These are phyloP conservation scores for Ptilonorhynchus violaceus DNA, from an alignment of 2,113 vertebrate genomes.

Conservation along the genomic window DNA sequence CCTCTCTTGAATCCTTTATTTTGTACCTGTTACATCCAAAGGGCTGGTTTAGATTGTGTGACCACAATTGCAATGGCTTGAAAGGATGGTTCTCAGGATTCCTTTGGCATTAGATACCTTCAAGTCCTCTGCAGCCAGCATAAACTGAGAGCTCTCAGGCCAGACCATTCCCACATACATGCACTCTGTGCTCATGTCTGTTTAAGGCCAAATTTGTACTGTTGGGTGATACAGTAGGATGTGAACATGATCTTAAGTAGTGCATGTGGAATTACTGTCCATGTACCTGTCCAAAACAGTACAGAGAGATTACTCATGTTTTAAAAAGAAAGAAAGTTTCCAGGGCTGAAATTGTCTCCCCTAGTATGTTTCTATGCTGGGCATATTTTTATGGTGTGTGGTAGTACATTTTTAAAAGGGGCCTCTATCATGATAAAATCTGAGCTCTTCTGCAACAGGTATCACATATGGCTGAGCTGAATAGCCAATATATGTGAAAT, in stretches of 20 bases:
- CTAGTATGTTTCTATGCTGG: neutral
- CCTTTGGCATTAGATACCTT: neutral
- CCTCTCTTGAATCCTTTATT: neutral
- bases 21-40: neutral
- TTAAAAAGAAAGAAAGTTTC: neutral
- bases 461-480: neutral
- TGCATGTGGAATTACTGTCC: neutral
- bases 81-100: neutral
- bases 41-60: neutral
- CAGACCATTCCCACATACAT: neutral
- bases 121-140: neutral
- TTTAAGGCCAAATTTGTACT: neutral
- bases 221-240: rapidly evolving
- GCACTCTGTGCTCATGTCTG: neutral
- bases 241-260: neutral
- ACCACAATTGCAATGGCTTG: neutral
- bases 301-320: neutral
- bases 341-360: neutral
- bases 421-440: neutral
- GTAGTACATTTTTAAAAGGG: neutral
- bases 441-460: neutral
- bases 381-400: neutral
- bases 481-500: neutral
- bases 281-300: neutral
- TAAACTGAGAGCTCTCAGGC: neutral